Base-by-base conservation (phyloP, 2,113 vertebrate species). In the Nesoenas mayeri region DNA sequence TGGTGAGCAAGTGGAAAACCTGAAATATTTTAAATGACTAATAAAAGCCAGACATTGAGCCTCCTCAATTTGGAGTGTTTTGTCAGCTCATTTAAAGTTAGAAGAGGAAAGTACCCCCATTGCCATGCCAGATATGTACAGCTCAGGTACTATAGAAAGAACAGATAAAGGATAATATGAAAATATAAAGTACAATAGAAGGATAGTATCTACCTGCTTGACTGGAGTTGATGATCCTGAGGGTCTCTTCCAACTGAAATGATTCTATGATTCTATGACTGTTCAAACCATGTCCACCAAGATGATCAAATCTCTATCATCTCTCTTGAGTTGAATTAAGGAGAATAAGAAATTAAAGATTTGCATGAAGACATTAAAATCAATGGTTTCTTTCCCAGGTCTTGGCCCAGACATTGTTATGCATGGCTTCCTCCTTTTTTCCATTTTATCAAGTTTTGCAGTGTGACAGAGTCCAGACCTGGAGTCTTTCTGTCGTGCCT, bases 71-170 rank as follows among this genome's bases (percentile, higher is more conserved):
- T 54, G 47, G 54, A 94, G 74, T 70, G 51, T 69, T 94, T 88
- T 74, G 42, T 83, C 91, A 91, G 34, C 56, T 80, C 44, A 51
- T 83, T 94, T 90, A 70, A 93, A 89, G 74, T 73, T 79, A 83
- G 51, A 73, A 85, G 50, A 73, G 79, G 81, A 70, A 93, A 93
- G 60, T 80, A 66, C 64, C 89, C 62, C 82, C 90, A 51, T 67
- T 66, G 28, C 38, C 54, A 51, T 24, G 42, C 34, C 60, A 79
- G 79, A 51, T 79, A 91, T 2, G 18, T 54, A 47, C 26, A 94
- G 32, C 31, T 73, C 31, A 42, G 42, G 58, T 50, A 51, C 5
- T 24, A 71, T 1, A 80, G 64, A 73, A 94, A 93, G 28, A 74
- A 66, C 12, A 50, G 51, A 62, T 47, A 32, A 65, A 89, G 36